These are phyloP conservation scores for Neodontobutis hainanensis DNA, from an alignment of 2,113 vertebrate genomes.

Conservation along the genomic window DNA sequence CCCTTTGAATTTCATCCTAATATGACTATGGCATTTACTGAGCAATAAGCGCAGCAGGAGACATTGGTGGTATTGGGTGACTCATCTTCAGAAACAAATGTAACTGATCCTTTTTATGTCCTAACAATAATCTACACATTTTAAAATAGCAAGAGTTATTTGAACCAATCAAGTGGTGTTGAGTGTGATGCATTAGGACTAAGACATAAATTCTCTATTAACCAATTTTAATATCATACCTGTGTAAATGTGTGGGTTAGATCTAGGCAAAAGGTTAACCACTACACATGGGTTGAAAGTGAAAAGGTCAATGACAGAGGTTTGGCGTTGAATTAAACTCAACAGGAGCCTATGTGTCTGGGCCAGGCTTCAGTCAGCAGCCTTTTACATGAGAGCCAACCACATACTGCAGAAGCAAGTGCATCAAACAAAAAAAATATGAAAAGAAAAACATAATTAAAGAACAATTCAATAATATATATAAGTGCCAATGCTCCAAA, in stretches of 20 bases:
- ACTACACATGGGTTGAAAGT: background rate
- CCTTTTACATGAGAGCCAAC: slow-evolving; percentile 6
- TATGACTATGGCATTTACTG: no score
- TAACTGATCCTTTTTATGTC: no score
- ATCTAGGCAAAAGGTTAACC: slow-evolving; percentile 2
- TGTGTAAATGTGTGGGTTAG: slow-evolving; percentile 12
- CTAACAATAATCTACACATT: no score
- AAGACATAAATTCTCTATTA: no score
- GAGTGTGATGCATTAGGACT: no score
- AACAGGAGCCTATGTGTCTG: slow-evolving; percentile 2
- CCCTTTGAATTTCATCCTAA: no score
- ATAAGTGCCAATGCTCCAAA: slow-evolving; percentile 35
- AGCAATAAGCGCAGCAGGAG: no score
- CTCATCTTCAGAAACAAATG: no score
- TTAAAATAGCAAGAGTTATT: no score
- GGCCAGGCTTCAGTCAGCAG: slow-evolving; percentile 8
- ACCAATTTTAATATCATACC: background rate
- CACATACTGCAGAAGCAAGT: slow-evolving; percentile 16
- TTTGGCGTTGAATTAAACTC: slow-evolving; percentile 19
- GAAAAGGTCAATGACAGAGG: slow-evolving; percentile 21
- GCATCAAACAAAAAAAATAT: no score
- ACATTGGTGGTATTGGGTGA: no score
- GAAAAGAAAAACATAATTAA: slow-evolving; percentile 52
- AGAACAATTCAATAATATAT: slow-evolving; percentile 51
- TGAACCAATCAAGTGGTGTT: no score